Base-by-base conservation (phyloP, 2,797 vertebrate genomes). In the Odontamblyopus lacepedii region DNA sequence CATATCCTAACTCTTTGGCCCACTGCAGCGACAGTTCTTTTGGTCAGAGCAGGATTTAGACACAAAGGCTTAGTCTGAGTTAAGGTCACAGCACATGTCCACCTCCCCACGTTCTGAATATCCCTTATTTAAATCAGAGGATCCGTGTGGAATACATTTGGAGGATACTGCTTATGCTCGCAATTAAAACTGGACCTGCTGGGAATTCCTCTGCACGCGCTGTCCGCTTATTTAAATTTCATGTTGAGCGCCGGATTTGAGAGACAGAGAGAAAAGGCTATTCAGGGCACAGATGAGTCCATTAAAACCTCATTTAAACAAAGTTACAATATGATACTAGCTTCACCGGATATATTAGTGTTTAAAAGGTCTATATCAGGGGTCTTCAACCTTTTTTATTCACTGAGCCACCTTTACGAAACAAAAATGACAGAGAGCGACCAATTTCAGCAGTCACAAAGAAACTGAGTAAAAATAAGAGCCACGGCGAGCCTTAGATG, bases 181-280 rank as follows among this genome's bases (percentile, higher is more conserved):
- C 71, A 78, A 76, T 79, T 71, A 72, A 79, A 80, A 82, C 71
- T 67, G 29, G 57, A 26, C 51, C 65, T 41, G 29, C 62, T 64
- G 74, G 56, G 72, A 85, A 73, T 75, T 67, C 59, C 61, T 35
- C 64, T 55, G 55, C 16, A 0, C 0, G 7, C 44, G 16, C 18
- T 61, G 16, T 18, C 48, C 32, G 61, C 9, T 38, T 64, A 44
- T 69, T 70, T 23, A 26, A 63, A 53, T 80, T 71, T 74, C 71
- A 74, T 69, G 35, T 63, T 44, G 72, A 51, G 23, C 4, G 38
- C 74, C 75, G 78, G 55, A 75, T 69, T 71, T 76, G 57, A 59
- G 57, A 63, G 56, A 71, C 64, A 60, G 50, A 71, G 73, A 74
- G 68, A 81, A 71, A 50, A 23, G 63, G 38, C 32, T 77, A 16